phyloP scores from a whole-genome alignment of 2,888 invertebrate species.

The Noctua pronuba region DNA sequence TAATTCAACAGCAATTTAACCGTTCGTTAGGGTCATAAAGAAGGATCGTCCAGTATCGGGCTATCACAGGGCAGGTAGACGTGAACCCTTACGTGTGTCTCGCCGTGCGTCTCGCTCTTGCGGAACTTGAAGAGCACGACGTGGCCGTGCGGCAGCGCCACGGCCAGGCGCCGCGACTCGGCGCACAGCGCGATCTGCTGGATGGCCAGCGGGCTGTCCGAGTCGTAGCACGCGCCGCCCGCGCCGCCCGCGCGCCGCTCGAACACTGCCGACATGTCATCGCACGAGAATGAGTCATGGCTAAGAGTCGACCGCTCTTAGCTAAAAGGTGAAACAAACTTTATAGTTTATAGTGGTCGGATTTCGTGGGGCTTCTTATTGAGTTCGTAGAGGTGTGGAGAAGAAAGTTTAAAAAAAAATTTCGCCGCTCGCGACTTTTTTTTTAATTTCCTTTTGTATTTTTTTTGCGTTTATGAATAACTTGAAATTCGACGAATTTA shows the following conservation, averaged over 20 bases:
- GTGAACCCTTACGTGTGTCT: slow-evolving; percentile 92
- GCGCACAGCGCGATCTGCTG: slow-evolving; percentile 97
- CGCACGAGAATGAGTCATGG: not conserved
- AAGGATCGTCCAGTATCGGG: not conserved
- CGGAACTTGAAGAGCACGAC: slow-evolving; percentile 98
- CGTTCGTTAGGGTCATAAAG: not conserved
- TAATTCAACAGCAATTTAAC: not conserved
- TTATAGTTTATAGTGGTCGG: not conserved
- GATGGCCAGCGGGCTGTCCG: slow-evolving; percentile 97
- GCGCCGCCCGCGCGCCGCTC: slow-evolving; percentile 75
- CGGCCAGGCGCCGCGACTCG: slow-evolving; percentile 95
- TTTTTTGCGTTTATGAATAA: no score
- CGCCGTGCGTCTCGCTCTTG: slow-evolving; percentile 96
- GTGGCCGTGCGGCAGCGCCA: slow-evolving; percentile 98
- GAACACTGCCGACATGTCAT: slow-evolving; percentile 75
- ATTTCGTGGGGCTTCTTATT: not conserved
- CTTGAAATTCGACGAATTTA: no score
- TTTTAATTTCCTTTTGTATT: no score
- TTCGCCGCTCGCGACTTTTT: not conserved
- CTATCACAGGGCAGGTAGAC: not conserved
- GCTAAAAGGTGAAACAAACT: not conserved
- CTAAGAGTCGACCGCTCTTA: not conserved
- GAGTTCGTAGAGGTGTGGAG: not conserved
- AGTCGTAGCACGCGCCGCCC: slow-evolving; percentile 73
- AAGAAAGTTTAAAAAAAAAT: not conserved